Evolutionary conservation across 1,140 invertebrate genomes (phyloP).

Genomic region (Vollenhovia emeryi): DNA sequence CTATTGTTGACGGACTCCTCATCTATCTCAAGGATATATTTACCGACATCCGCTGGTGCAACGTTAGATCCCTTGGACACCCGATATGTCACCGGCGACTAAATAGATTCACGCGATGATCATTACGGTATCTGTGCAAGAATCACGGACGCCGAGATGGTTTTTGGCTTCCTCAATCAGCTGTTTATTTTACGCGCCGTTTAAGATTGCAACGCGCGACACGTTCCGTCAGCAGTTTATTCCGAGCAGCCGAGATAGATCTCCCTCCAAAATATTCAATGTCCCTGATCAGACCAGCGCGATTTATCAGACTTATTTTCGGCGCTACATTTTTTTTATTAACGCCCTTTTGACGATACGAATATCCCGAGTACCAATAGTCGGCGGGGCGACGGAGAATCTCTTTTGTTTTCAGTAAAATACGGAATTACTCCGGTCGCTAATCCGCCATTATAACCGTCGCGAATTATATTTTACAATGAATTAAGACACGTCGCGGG

Average conservation of each 20-base stretch:
- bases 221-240: not conserved
- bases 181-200: not conserved
- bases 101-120: not conserved
- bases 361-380: not conserved
- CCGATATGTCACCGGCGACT: constrained; percentile 9
- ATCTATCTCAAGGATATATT: not conserved
- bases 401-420: not conserved
- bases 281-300: not conserved
- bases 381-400: not conserved
- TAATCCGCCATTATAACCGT: not conserved
- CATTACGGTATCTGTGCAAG: not conserved
- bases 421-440: not conserved
- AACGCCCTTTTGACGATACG: not conserved
- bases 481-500: not conserved
- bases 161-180: not conserved
- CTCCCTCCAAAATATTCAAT: not conserved
- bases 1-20: not conserved
- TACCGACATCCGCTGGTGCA: constrained; percentile 2
- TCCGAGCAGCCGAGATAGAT: not conserved
- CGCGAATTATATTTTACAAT: not conserved
- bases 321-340: not conserved
- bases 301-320: not conserved
- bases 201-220: not conserved
- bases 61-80: constrained; percentile 35
- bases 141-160: not conserved